Base-by-base conservation (phyloP, 92 coral and sea anemone genomes). In the Epizoanthus scotinus region DNA sequence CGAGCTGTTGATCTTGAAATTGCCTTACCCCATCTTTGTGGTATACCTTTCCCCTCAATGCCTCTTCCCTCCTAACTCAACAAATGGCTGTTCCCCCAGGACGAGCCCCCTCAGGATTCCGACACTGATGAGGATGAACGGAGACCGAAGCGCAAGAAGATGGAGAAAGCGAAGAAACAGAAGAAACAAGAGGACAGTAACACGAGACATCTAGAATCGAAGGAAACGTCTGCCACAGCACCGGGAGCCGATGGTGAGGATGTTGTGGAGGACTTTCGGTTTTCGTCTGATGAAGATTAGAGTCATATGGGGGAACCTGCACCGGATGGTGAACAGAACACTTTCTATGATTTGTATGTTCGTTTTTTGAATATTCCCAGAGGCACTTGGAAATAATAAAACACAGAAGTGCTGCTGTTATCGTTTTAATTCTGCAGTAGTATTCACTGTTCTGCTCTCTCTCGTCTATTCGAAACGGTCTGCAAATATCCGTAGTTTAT, bases 201-300 rank as follows among this genome's bases (percentile, higher is more conserved):
- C 50, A 71, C 83, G 47, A 80, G 71, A 77, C 84, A 81, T 75
- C 8, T 38, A 34, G 90, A 85, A 79, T 60, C 82, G 63, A 70
- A n/a, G 44, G 25, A 44, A 38, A 78, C 49, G 47, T 18, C 36
- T 18, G 52, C 36, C 10, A 50, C 74, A 22, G 68, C 67, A 18
- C 69, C 9, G 26, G 90, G 82, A 1, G 77, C 36, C 21, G 91
- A 79, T 36, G 83, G 21, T 56, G 97, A 90, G 40, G 98, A 95
- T 59, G 87, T 95, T 55, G 98, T 95, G 27, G 86, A 90, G 67
- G 98, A 92, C 85, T 91, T 95, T 59, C 91, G 79, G 38, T 90
- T 95, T 62, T 95, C 98, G 3, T 93, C 97, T 2, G 91, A 87
- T 58, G 98, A 95, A 58, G 97, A 95, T 44, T 82, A 77, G 52